These are phyloP conservation scores for Nasalis larvatus DNA, from an alignment of 2,113 vertebrate species.

Conservation along the genomic window DNA sequence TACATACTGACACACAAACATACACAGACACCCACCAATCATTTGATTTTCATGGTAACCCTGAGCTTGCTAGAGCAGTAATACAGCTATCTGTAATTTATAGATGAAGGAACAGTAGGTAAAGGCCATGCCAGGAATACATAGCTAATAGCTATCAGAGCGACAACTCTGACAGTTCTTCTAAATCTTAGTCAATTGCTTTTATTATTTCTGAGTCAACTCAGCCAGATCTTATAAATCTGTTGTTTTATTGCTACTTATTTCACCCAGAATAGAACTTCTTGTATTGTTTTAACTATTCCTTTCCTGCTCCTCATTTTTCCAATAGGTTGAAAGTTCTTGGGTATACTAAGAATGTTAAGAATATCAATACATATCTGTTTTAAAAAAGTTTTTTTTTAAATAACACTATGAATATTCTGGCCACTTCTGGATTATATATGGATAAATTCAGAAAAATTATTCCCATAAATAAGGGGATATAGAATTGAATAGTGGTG, in stretches of 20 bases:
- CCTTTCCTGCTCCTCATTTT: neutral
- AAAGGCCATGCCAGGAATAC: neutral
- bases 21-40: neutral
- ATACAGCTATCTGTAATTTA: neutral
- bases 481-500: neutral
- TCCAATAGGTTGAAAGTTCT: neutral
- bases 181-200: neutral
- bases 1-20: neutral
- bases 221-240: neutral
- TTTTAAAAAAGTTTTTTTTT: neutral
- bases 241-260: neutral
- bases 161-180: neutral
- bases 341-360: neutral
- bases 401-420: neutral
- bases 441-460: neutral
- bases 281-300: neutral
- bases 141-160: neutral
- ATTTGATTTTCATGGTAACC: neutral
- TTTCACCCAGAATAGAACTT: neutral
- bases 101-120: neutral
- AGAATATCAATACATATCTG: neutral
- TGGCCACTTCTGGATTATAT: neutral
- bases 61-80: neutral
- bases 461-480: neutral
- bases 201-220: neutral